These are phyloP conservation scores for Eira barbara DNA, from an alignment of 2,113 vertebrate genomes.

Conservation along the genomic window DNA sequence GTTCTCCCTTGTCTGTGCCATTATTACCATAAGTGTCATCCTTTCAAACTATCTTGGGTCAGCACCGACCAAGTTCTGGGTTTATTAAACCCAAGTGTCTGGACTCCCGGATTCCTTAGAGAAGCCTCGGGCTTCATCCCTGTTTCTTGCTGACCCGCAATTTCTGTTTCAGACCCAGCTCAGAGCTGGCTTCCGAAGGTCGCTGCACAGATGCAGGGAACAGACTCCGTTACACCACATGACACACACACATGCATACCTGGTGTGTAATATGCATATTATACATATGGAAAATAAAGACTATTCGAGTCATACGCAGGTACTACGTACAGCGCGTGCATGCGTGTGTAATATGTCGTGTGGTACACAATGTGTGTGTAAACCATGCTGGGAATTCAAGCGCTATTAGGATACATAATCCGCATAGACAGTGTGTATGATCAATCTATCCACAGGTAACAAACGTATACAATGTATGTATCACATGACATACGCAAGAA, in stretches of 20 bases:
- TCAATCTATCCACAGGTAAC: too few relatives aligned
- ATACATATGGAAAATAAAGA: background rate
- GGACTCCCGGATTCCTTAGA: background rate
- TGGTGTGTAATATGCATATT: background rate
- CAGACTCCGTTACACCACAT: accelerated
- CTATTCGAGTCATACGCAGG: background rate
- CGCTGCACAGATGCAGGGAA: background rate
- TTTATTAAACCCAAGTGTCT: background rate
- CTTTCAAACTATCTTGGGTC: background rate
- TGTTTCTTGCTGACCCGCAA: background rate
- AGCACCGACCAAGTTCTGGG: background rate
- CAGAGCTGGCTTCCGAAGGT: background rate
- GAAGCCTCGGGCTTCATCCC: background rate
- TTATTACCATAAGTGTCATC: background rate
- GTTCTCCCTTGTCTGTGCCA: too few relatives aligned
- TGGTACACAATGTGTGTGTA: background rate
- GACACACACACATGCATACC: accelerated
- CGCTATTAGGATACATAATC: background rate
- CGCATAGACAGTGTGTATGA: too few relatives aligned
- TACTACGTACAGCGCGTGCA: accelerated
- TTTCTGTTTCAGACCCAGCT: background rate
- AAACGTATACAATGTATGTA: background rate
- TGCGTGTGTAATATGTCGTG: too few relatives aligned
- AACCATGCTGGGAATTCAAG: background rate
- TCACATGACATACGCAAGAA: background rate